Conservation (phyloP, 2,113 vertebrate genomes). For the Helogale parvula region DNA sequence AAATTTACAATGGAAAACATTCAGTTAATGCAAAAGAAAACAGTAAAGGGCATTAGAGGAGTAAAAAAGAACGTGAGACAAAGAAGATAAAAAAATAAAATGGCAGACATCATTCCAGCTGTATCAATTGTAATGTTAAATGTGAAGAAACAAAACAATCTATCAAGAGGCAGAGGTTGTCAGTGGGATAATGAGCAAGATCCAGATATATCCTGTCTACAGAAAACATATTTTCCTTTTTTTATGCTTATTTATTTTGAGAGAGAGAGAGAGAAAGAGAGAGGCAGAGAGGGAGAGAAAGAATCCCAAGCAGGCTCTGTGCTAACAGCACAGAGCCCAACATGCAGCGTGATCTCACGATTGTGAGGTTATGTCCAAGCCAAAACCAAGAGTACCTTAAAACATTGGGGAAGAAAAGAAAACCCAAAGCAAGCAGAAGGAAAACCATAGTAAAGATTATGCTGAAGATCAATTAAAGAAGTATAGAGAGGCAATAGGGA, state of each 20-base stretch:
- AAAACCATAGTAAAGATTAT: neutral
- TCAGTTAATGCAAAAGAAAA: neutral
- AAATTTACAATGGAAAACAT: neutral
- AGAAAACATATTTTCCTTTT: neutral
- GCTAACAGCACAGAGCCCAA: too few relatives aligned
- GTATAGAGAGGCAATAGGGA: neutral
- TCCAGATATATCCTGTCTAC: neutral
- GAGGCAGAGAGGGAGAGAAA: too few relatives aligned
- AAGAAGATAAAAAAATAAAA: neutral
- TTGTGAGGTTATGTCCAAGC: too few relatives aligned
- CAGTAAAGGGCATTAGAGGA: neutral
- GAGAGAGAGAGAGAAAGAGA: too few relatives aligned
- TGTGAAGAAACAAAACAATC: neutral
- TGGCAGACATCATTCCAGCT: neutral
- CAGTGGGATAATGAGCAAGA: neutral
- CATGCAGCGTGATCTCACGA: too few relatives aligned
- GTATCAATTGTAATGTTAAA: neutral
- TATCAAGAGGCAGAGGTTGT: neutral
- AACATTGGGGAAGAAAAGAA: neutral
- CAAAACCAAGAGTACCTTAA: neutral
- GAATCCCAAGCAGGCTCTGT: too few relatives aligned
- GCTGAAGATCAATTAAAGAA: neutral
- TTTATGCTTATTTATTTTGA: too few relatives aligned
- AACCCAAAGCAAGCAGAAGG: neutral
- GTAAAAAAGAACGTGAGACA: neutral